Evolutionary conservation across 2,797 vertebrate species (phyloP).

Genomic region (Ceyx erithaca): DNA sequence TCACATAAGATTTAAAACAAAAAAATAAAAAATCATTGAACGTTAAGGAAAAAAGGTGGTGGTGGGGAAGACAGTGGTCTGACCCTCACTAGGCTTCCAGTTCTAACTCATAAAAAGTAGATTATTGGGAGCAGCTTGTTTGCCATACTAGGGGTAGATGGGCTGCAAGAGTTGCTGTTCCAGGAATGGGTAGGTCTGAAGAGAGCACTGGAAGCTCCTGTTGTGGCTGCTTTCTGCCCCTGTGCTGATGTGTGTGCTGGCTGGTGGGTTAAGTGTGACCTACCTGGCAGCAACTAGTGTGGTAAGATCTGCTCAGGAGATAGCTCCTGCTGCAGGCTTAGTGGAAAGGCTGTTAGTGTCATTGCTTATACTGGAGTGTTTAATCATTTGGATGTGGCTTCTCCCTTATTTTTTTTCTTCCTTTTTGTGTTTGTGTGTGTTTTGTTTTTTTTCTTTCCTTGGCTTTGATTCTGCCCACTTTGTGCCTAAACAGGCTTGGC

Average conservation of each 20-base stretch:
- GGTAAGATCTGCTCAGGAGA: neutral
- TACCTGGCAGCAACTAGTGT: neutral
- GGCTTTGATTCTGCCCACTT: neutral
- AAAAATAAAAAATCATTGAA: neutral
- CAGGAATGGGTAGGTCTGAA: neutral
- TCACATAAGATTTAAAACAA: neutral
- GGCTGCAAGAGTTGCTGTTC: neutral
- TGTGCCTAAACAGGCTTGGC: neutral
- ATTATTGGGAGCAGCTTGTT: neutral
- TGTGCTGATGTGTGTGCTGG: fast-evolving
- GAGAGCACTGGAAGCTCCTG: neutral
- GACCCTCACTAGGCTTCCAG: neutral
- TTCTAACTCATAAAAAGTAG: neutral
- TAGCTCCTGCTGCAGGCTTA: neutral
- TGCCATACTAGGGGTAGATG: neutral
- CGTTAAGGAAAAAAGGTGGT: neutral
- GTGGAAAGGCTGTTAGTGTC: neutral
- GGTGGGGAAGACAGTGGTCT: neutral
- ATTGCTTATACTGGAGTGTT: neutral
- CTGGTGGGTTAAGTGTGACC: neutral
- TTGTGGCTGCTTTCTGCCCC: neutral
- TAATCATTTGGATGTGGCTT: fast-evolving
- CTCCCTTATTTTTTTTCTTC: neutral
- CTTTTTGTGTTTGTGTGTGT: neutral
- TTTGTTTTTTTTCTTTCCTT: neutral